Base-by-base conservation (phyloP, 2,888 invertebrate genomes). In the Tenthredo scrophulariae region DNA sequence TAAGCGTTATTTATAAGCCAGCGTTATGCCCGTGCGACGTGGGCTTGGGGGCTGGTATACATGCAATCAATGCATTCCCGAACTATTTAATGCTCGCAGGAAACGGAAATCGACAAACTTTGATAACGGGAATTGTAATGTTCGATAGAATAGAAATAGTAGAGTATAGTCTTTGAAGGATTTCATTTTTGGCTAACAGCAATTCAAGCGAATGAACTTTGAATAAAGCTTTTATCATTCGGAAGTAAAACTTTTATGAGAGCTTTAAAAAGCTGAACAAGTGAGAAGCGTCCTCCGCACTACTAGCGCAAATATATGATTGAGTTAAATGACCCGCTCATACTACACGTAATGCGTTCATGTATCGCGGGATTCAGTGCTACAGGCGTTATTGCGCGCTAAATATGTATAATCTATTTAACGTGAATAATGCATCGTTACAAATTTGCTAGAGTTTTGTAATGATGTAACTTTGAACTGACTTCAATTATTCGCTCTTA, bases 1-100 rank as follows among this genome's bases (percentile, higher is more conserved):
- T 84, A 72, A 67, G 67, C 62, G 67, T 33, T 26, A 84, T 72
- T 84, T 84, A 84, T 46, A 72, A 5, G 72, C 22, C n/a, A 37
- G 46, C 72, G 9, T 65, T 26, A 50, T 50, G 77, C 77, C 22
- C 43, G 22, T 43, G 13, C 72, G 22, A 72, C 54, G 2, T 26
- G 26, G 29, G 67, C 29, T 26, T 67, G 67, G 33, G 67, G 13
- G 26, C 15, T 18, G 15, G 26, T 29, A 15, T 26, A 33, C 15
- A 18, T 18, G 33, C 67, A 67, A 67, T 67, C 6, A 67, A 67
- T 26, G 29, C 67, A 67, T 67, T 18, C 33, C 67, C 18, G 67
- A 67, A 1, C 67, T 18, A 65, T 65, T 15, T 29, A 15, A 29
- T 13, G 29, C 26, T 33, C 15, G 29, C 65, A 2, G 29, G 65